These are phyloP conservation scores for Hipposideros armiger DNA, from an alignment of 2,113 vertebrate species.

Conservation along the genomic window DNA sequence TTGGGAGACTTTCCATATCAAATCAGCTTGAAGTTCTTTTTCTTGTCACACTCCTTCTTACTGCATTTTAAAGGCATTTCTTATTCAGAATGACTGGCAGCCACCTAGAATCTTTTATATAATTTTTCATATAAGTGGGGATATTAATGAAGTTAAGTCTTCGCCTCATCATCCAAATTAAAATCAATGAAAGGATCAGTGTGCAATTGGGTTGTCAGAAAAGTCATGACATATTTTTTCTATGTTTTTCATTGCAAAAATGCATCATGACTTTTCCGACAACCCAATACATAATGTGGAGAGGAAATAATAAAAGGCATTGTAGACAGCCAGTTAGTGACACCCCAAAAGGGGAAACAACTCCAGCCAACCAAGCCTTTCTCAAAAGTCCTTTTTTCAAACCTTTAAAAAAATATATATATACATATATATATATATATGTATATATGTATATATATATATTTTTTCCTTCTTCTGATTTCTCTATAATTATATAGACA, in stretches of 20 bases:
- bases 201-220: background rate
- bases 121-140: background rate
- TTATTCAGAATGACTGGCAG: background rate
- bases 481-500: background rate
- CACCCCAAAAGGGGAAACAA: background rate
- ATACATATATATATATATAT: no score
- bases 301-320: background rate
- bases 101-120: background rate
- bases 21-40: background rate
- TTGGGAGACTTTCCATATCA: background rate
- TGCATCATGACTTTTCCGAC: no score
- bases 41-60: background rate
- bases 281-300: background rate
- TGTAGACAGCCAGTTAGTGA: background rate
- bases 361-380: background rate
- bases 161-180: background rate
- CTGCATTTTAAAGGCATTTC: background rate
- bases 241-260: no score
- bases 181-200: background rate
- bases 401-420: background rate
- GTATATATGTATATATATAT: background rate
- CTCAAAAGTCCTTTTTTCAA: background rate
- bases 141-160: background rate
- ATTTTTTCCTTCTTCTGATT: background rate
- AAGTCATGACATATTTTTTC: no score